Evolutionary conservation across 2,797 vertebrate genomes (phyloP).

Genomic region (Sciurus carolinensis): DNA sequence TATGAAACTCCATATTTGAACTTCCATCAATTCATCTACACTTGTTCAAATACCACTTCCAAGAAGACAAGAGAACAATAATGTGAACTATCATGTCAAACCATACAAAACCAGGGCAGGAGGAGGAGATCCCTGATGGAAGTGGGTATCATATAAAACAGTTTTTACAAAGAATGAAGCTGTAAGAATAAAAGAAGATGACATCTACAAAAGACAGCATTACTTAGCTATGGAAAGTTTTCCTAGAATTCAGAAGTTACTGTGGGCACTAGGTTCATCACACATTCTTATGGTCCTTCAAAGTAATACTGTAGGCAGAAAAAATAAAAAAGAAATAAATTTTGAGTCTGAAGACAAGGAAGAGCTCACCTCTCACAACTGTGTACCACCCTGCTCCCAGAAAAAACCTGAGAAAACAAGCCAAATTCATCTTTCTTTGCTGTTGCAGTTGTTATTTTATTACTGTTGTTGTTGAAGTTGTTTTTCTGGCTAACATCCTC

Average conservation of each 20-base stretch:
- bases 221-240: background rate
- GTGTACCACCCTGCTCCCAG: background rate
- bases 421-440: background rate
- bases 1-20: background rate
- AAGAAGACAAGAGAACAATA: background rate
- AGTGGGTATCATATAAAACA: background rate
- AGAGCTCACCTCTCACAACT: background rate
- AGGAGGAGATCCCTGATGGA: background rate
- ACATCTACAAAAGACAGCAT: background rate
- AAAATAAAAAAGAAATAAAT: background rate
- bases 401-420: background rate
- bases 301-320: background rate
- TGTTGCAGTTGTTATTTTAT: background rate
- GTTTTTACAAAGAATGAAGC: background rate
- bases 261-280: background rate
- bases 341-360: background rate
- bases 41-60: background rate
- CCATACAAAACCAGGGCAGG: background rate
- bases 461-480: background rate
- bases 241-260: background rate
- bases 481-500: background rate
- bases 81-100: background rate
- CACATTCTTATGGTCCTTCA: background rate
- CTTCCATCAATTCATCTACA: background rate
- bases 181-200: background rate